These are phyloP conservation scores for Eupeodes latifasciatus DNA, from an alignment of 2,888 invertebrate genomes.

Conservation along the genomic window DNA sequence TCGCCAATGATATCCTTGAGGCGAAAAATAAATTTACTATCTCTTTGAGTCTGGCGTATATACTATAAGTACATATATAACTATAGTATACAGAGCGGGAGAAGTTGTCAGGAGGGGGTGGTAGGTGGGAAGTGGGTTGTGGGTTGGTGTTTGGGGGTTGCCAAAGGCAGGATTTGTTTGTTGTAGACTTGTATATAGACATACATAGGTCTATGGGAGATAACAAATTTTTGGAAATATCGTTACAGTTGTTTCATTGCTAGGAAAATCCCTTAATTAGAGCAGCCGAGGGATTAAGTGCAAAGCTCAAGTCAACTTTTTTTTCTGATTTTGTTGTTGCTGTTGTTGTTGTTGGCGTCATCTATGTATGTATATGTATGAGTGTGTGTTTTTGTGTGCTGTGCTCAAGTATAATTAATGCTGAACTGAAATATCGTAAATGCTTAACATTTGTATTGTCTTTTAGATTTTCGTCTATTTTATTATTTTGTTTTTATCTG, in stretches of 20 bases:
- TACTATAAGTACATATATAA: not conserved
- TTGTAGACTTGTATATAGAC: too few species aligned
- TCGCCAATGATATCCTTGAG: conserved; percentile 29
- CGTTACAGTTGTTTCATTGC: conserved; percentile 74
- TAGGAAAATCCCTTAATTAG: conserved; percentile 74
- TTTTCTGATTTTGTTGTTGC: not conserved
- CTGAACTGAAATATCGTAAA: conserved; percentile 63
- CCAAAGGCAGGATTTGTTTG: conserved; percentile 48
- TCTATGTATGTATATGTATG: not conserved
- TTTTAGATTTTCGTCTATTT: not conserved
- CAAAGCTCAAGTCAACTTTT: conserved; percentile 67
- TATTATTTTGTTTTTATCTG: not conserved
- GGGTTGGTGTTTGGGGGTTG: not conserved
- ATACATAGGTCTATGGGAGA: conserved; percentile 55
- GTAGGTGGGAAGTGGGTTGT: too few species aligned
- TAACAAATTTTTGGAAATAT: conserved; percentile 66
- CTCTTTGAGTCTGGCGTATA: not conserved
- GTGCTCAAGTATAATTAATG: conserved; percentile 32
- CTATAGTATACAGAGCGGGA: too few species aligned
- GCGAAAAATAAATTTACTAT: conserved; percentile 51
- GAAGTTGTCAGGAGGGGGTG: too few species aligned
- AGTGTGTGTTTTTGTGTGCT: not conserved
- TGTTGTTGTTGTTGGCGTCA: not conserved
- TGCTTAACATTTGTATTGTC: conserved; percentile 62
- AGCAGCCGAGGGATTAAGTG: conserved; percentile 69